Conservation (phyloP, 2,888 invertebrate species). For the Andrena hattorfiana region DNA sequence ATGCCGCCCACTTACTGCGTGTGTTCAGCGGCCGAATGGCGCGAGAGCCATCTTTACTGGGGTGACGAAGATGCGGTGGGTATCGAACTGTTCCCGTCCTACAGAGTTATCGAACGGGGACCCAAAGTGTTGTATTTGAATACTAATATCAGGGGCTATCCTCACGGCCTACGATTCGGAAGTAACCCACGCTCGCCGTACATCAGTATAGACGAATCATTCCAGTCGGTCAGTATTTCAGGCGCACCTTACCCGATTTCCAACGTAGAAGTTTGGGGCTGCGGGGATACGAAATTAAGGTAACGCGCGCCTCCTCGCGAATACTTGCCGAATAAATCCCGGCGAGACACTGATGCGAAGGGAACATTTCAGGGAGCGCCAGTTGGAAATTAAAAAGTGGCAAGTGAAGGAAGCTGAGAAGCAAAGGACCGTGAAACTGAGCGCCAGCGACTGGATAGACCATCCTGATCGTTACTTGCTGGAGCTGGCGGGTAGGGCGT, state of each 20-base stretch:
- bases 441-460: conserved; percentile 96
- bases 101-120: conserved; percentile 87
- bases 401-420: conserved; percentile 95
- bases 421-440: conserved; percentile 93
- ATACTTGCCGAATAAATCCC: neutral
- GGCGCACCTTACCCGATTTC: conserved; percentile 85
- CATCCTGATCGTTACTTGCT: conserved; percentile 97
- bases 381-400: conserved; percentile 96
- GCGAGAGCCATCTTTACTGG: conserved; percentile 93
- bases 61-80: conserved; percentile 92
- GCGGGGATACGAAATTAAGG: conserved; percentile 89
- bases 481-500: conserved; percentile 93
- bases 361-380: conserved; percentile 88
- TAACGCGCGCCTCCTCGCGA: conserved; percentile 73
- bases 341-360: neutral
- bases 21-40: conserved; percentile 93
- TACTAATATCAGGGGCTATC: conserved; percentile 93
- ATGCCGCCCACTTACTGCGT: conserved; percentile 90
- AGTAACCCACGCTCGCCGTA: conserved; percentile 92
- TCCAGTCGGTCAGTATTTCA: conserved; percentile 79
- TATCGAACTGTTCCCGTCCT: conserved; percentile 91
- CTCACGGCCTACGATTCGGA: conserved; percentile 93
- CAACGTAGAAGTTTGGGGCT: conserved; percentile 92
- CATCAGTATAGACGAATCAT: conserved; percentile 88
- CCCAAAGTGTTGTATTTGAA: conserved; percentile 94